Conservation (phyloP, 2,113 vertebrate genomes). For the Osmerus mordax region DNA sequence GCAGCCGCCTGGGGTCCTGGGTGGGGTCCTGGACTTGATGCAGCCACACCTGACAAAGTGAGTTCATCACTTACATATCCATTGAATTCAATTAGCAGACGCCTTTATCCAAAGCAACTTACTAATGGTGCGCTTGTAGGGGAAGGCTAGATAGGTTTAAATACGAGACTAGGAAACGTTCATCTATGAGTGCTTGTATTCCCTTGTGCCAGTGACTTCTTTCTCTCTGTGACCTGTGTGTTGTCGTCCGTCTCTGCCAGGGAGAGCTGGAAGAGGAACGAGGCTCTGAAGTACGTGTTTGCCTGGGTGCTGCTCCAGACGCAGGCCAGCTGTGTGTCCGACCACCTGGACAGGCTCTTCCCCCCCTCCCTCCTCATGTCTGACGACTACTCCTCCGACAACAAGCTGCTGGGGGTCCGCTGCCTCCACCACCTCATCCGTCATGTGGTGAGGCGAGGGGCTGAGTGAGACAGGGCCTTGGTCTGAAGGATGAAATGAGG, state of each 20-base stretch:
- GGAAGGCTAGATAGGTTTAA: background rate
- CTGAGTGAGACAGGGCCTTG: background rate
- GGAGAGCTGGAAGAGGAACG: slow-evolving; percentile 77
- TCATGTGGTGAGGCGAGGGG: slow-evolving; percentile 77
- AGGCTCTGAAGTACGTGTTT: slow-evolving; percentile 75
- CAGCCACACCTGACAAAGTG: slow-evolving; percentile 74
- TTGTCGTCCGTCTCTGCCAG: slow-evolving; percentile 48
- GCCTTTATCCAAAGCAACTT: background rate
- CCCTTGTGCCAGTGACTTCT: no score
- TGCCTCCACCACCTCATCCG: slow-evolving; percentile 89
- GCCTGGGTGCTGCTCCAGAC: slow-evolving; percentile 73
- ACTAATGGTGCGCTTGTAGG: background rate
- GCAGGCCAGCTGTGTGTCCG: slow-evolving; percentile 72
- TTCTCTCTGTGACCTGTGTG: background rate
- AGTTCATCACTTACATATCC: slow-evolving; percentile 35
- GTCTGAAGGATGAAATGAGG: background rate
- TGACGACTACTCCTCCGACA: slow-evolving; percentile 83
- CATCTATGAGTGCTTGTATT: no score
- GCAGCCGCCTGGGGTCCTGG: slow-evolving; percentile 54
- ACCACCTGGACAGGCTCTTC: slow-evolving; percentile 75
- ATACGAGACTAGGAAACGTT: background rate
- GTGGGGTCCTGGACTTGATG: slow-evolving; percentile 63
- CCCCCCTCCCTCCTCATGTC: slow-evolving; percentile 83
- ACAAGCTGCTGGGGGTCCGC: slow-evolving; percentile 85
- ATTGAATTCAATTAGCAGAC: background rate